These are phyloP conservation scores for Andrena flavipes DNA, from an alignment of 2,888 invertebrate genomes.

Conservation along the genomic window DNA sequence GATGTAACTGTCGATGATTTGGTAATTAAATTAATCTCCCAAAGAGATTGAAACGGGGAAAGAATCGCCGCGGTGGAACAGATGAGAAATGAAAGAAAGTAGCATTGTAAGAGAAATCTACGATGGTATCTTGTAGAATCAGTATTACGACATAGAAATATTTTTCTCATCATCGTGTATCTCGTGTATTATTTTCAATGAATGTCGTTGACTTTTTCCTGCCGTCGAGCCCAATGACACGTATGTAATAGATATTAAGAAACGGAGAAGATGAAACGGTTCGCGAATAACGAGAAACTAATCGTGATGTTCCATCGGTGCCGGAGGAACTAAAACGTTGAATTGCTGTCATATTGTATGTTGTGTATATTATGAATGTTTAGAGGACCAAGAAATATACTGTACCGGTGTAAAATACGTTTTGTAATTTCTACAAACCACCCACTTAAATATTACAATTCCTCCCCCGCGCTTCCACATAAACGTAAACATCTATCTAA, in stretches of 20 bases:
- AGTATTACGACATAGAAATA: slow-evolving; percentile 50
- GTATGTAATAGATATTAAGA: slow-evolving; percentile 3
- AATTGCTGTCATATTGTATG: slow-evolving; percentile 71
- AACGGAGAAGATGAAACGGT: not conserved
- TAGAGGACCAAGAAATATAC: slow-evolving; percentile 83
- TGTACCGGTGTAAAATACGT: slow-evolving; percentile 65
- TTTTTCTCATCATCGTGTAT: slow-evolving; percentile 51
- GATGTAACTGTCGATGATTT: not conserved
- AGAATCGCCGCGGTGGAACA: not conserved
- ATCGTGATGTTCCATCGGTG: slow-evolving; percentile 25
- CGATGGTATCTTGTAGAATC: slow-evolving; percentile 31
- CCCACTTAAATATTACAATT: not conserved
- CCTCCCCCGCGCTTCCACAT: not conserved
- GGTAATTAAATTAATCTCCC: not conserved
- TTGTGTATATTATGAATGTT: slow-evolving; percentile 83
- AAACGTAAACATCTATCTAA: too few relatives aligned
- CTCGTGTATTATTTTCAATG: slow-evolving; percentile 33
- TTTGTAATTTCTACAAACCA: not conserved
- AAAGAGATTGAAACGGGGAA: not conserved
- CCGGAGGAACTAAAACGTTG: slow-evolving; percentile 45
- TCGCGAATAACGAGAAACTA: slow-evolving; percentile 27
- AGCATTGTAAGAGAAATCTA: slow-evolving; percentile 20
- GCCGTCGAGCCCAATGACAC: slow-evolving; percentile 17
- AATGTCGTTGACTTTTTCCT: slow-evolving; percentile 39
- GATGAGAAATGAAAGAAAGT: not conserved